These are phyloP conservation scores for Acrocephalus kingi DNA, from an alignment of 2,113 vertebrate species.

Conservation along the genomic window DNA sequence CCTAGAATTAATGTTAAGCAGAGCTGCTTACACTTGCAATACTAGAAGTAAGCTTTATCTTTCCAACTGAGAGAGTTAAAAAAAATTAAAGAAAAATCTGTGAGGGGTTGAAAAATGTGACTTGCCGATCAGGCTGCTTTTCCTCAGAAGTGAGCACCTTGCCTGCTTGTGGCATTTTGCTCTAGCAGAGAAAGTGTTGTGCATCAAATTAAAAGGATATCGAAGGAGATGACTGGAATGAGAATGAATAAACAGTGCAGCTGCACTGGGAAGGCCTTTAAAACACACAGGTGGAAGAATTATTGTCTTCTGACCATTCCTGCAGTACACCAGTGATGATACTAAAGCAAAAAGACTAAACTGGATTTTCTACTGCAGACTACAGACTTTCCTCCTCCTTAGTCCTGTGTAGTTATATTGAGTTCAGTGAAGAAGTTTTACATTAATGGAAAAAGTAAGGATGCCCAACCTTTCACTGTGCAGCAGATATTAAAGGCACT, in stretches of 20 bases:
- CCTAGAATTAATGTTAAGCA: background rate
- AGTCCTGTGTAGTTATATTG: background rate
- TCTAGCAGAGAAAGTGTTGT: background rate
- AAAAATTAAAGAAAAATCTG: background rate
- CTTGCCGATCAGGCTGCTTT: background rate
- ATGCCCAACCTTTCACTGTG: background rate
- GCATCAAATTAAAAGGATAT: conserved; percentile 29
- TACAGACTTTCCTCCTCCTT: background rate
- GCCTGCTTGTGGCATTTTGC: conserved; percentile 8
- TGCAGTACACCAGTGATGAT: background rate
- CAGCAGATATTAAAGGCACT: background rate
- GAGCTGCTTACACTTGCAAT: background rate
- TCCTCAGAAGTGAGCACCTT: background rate
- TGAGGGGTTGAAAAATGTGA: background rate
- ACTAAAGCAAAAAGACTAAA: background rate
- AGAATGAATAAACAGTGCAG: conserved; percentile 5
- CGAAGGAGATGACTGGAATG: background rate
- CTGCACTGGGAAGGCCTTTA: background rate
- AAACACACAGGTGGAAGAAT: background rate
- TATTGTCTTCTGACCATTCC: background rate
- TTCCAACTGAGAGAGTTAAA: background rate
- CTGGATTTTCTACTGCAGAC: background rate
- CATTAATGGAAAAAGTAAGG: background rate
- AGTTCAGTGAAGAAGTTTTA: background rate
- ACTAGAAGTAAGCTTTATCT: background rate